Percentiles rank a stretch among this genome's conserved stretches.
Conservation (phyloP, 1,140 invertebrate genomes). For the Bombus soroeensis region DNA sequence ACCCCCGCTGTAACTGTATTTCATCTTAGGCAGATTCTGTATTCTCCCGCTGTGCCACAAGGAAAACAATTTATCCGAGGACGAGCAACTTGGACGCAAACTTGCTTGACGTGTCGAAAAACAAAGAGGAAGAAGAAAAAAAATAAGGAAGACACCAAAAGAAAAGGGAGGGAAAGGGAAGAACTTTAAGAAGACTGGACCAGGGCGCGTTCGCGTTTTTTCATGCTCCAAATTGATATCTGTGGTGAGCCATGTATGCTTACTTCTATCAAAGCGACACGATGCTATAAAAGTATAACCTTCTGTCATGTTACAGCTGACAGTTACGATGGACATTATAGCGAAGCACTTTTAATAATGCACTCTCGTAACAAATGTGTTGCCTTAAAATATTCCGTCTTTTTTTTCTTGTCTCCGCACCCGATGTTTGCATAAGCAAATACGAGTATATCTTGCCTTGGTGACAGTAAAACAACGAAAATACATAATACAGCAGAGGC, state of each 20-base stretch:
- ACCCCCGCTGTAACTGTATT: constrained; percentile 42
- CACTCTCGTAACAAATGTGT: not conserved
- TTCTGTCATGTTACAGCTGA: constrained; percentile 11
- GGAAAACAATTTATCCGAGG: constrained; percentile 55
- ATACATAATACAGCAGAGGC: not conserved
- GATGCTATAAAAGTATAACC: constrained; percentile 34
- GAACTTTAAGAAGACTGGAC: not conserved
- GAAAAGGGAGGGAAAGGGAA: not conserved
- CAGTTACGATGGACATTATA: constrained; percentile 49
- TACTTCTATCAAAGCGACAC: constrained; percentile 21
- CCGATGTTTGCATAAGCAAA: not conserved
- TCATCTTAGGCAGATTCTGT: constrained; percentile 48
- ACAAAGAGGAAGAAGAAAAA: not conserved
- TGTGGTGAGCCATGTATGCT: constrained; percentile 17
- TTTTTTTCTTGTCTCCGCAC: no score
- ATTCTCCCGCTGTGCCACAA: constrained; percentile 35
- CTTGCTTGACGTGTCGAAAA: constrained; percentile 8
- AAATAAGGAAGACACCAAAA: not conserved
- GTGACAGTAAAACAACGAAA: not conserved
- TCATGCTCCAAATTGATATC: constrained; percentile 39
- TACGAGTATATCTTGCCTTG: not conserved
- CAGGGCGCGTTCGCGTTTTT: not conserved
- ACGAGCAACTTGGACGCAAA: constrained; percentile 45
- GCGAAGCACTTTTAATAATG: constrained; percentile 7
- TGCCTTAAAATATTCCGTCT: not conserved